Evolutionary conservation across 2,888 invertebrate genomes (phyloP).

Genomic region (Andrena fulva): DNA sequence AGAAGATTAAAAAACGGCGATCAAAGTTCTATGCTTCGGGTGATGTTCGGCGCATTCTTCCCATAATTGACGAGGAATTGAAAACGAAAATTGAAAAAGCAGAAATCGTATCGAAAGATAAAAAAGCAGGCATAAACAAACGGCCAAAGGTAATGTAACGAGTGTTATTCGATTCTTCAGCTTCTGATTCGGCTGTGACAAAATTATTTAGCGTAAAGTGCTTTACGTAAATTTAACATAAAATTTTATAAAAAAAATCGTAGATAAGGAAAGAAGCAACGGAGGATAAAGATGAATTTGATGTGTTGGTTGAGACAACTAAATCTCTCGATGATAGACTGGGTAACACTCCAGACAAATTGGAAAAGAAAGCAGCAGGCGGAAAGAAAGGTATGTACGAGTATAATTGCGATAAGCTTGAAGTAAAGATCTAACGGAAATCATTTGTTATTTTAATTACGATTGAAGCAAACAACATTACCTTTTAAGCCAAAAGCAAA

Average conservation of each 20-base stretch:
- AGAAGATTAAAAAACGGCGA: slow-evolving; percentile 78
- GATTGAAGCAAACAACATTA: slow-evolving; percentile 91
- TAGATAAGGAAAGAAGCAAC: slow-evolving; percentile 78
- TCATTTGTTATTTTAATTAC: slow-evolving; percentile 73
- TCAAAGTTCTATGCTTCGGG: slow-evolving; percentile 84
- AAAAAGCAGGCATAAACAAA: slow-evolving; percentile 87
- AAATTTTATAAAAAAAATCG: slow-evolving; percentile 17
- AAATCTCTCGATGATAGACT: slow-evolving; percentile 87
- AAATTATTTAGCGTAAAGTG: neutral
- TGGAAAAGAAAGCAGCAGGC: slow-evolving; percentile 84
- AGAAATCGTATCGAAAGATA: slow-evolving; percentile 86
- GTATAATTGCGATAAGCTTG: neutral
- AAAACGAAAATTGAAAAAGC: slow-evolving; percentile 92
- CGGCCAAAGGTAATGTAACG: slow-evolving; percentile 85
- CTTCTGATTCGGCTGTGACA: neutral
- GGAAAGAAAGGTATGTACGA: slow-evolving; percentile 84
- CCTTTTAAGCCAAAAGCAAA: slow-evolving; percentile 87
- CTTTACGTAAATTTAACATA: neutral
- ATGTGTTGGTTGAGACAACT: slow-evolving; percentile 86
- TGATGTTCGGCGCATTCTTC: slow-evolving; percentile 88
- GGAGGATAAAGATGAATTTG: slow-evolving; percentile 89
- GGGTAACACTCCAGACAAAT: slow-evolving; percentile 85
- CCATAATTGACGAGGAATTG: slow-evolving; percentile 90
- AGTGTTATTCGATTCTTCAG: slow-evolving; percentile 40
- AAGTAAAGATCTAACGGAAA: neutral